Evolutionary conservation across 2,888 invertebrate species (phyloP).

Genomic region (Papilio elwesi): DNA sequence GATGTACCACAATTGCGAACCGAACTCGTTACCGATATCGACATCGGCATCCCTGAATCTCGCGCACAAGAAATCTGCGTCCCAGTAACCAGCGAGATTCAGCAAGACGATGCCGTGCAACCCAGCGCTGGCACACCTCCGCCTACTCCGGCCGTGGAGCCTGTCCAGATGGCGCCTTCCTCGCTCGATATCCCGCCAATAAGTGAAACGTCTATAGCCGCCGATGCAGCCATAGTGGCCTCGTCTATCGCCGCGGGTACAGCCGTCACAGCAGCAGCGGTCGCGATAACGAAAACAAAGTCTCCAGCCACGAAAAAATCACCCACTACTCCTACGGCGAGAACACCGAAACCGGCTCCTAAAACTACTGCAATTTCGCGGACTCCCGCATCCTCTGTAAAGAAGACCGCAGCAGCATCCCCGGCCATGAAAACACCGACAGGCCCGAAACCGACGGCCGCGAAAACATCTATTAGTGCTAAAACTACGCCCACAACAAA

Average conservation of each 20-base stretch:
- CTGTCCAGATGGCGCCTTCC: conserved; percentile 47
- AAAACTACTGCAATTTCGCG: conserved; percentile 51
- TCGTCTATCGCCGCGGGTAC: conserved; percentile 56
- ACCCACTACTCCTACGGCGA: conserved; percentile 55
- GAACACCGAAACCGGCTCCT: conserved; percentile 55
- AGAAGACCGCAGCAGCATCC: conserved; percentile 50
- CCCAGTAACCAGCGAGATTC: conserved; percentile 73
- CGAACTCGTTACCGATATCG: conserved; percentile 73
- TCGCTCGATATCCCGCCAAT: conserved; percentile 48
- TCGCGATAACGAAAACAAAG: conserved; percentile 51
- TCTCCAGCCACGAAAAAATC: conserved; percentile 50
- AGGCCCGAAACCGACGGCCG: conserved; percentile 47
- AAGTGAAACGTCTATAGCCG: conserved; percentile 51
- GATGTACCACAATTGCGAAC: conserved; percentile 48
- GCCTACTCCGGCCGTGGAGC: conserved; percentile 57
- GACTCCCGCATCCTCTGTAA: conserved; percentile 52
- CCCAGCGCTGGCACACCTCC: conserved; percentile 54
- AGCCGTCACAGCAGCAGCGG: conserved; percentile 49
- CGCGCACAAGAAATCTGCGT: conserved; percentile 79
- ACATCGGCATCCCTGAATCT: conserved; percentile 71
- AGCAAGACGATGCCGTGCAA: conserved; percentile 62
- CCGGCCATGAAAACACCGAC: conserved; percentile 43
- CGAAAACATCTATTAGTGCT: conserved; percentile 45
- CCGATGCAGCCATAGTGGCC: conserved; percentile 57
- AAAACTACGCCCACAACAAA: conserved; percentile 45